These are phyloP conservation scores for Potamilus streckersoni DNA, from an alignment of 1,140 invertebrate species.

Conservation along the genomic window DNA sequence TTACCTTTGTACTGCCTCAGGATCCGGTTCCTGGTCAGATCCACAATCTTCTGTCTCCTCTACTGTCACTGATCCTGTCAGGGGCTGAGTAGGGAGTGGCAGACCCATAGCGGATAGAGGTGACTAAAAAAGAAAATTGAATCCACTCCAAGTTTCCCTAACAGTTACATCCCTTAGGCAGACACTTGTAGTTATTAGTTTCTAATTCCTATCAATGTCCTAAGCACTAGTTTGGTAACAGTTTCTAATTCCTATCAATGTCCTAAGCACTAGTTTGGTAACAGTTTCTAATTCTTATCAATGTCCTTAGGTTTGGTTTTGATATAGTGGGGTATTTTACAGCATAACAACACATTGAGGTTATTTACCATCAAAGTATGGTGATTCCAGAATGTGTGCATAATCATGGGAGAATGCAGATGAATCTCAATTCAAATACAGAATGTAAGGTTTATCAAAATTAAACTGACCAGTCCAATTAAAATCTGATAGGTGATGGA, in stretches of 20 bases:
- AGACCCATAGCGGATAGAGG: slow-evolving; percentile 48
- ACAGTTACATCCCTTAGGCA: neutral
- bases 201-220: too few species aligned
- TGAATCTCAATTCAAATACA: neutral
- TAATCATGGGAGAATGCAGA: neutral
- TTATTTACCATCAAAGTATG: too few species aligned
- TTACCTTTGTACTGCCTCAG: slow-evolving; percentile 70
- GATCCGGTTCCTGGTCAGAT: slow-evolving; percentile 67
- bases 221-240: neutral
- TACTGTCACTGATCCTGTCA: slow-evolving; percentile 65
- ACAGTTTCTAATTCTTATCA: too few species aligned
- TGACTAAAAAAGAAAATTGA: slow-evolving; percentile 27
- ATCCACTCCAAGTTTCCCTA: neutral
- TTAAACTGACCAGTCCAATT: too few species aligned
- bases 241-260: too few species aligned
- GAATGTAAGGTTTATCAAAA: neutral
- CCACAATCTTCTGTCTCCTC: slow-evolving; percentile 60
- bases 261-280: neutral
- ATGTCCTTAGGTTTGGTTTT: too few species aligned
- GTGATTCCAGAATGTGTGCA: too few species aligned
- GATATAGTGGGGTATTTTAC: too few species aligned
- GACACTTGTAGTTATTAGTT: too few species aligned
- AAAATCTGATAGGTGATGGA: too few species aligned
- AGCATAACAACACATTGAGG: too few species aligned
- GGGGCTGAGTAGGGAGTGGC: slow-evolving; percentile 44